Evolutionary conservation across 2,888 invertebrate genomes (phyloP).

Genomic region (Antheraea yamamai): DNA sequence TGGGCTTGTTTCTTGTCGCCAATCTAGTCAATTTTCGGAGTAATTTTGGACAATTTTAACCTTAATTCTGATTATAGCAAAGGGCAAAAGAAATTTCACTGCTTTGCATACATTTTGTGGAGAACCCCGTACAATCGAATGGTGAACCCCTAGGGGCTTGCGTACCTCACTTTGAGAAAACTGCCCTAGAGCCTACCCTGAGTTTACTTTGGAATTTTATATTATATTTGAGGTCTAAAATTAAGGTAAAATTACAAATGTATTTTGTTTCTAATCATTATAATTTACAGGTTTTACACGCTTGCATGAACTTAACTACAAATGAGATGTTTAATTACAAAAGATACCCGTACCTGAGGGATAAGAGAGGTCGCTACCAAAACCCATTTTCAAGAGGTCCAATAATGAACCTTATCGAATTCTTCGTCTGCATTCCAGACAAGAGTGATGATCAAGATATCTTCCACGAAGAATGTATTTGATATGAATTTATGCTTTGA

Average conservation of each 20-base stretch:
- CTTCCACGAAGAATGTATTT: slow-evolving; percentile 84
- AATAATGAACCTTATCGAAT: slow-evolving; percentile 92
- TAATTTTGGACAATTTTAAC: too few relatives aligned
- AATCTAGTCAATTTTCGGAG: too few relatives aligned
- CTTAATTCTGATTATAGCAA: too few relatives aligned
- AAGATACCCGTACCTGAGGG: slow-evolving; percentile 93
- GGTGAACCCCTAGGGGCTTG: too few relatives aligned
- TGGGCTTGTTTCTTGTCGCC: too few relatives aligned
- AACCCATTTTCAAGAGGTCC: slow-evolving; percentile 97
- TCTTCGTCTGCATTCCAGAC: slow-evolving; percentile 93
- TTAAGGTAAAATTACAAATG: background rate
- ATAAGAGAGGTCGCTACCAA: slow-evolving; percentile 93
- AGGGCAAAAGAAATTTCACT: too few relatives aligned
- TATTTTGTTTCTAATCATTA: background rate
- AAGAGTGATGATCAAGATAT: slow-evolving; percentile 89
- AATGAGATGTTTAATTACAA: slow-evolving; percentile 98
- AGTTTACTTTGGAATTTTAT: too few relatives aligned
- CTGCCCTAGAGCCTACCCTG: too few relatives aligned
- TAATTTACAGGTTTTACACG: slow-evolving; percentile 89
- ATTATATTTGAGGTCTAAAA: too few relatives aligned
- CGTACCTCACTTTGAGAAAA: too few relatives aligned
- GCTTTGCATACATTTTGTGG: too few relatives aligned
- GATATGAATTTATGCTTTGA: slow-evolving; percentile 51
- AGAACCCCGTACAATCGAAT: too few relatives aligned
- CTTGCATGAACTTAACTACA: slow-evolving; percentile 95